These are phyloP conservation scores for Hirundichthys speculiger DNA, from an alignment of 2,113 vertebrate genomes.

Conservation along the genomic window DNA sequence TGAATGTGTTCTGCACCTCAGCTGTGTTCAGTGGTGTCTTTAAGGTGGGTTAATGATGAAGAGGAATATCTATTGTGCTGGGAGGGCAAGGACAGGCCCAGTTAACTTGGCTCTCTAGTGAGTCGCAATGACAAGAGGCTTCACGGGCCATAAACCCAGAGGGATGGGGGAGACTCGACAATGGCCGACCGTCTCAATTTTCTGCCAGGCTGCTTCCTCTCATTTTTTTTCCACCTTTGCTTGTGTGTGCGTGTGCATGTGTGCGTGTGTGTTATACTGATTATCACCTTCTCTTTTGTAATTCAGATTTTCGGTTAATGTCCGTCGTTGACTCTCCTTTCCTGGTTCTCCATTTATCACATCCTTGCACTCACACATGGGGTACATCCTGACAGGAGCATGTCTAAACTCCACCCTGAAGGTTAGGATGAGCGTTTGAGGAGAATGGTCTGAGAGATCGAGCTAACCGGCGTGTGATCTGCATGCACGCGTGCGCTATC, in stretches of 20 bases:
- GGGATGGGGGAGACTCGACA: slow-evolving; percentile 73
- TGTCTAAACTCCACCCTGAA: slow-evolving; percentile 32
- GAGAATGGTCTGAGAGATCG: slow-evolving; percentile 20
- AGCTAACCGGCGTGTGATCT: slow-evolving; percentile 3
- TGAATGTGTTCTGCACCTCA: slow-evolving; percentile 19
- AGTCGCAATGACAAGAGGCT: slow-evolving; percentile 78
- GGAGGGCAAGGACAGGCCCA: slow-evolving; percentile 69
- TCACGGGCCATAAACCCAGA: slow-evolving; percentile 79
- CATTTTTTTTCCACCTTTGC: slow-evolving; percentile 26
- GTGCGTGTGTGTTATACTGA: slow-evolving; percentile 35
- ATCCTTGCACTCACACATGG: not conserved
- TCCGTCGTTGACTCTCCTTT: not conserved
- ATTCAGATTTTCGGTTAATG: slow-evolving; percentile 34
- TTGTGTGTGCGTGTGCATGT: slow-evolving; percentile 2
- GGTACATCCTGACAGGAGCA: slow-evolving; percentile 18
- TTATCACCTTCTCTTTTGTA: slow-evolving; percentile 28
- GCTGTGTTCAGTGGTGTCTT: slow-evolving; percentile 38
- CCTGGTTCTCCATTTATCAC: not conserved
- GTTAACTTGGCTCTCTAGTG: slow-evolving; percentile 76
- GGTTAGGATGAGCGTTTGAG: slow-evolving; percentile 39
- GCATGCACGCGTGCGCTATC: slow-evolving; percentile 11
- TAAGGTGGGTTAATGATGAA: slow-evolving; percentile 65
- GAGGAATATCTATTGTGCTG: slow-evolving; percentile 58
- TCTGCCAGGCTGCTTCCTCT: slow-evolving; percentile 74
- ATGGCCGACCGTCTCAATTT: slow-evolving; percentile 80